These are phyloP conservation scores for Aleiodes sp. DNA, from an alignment of 1,140 invertebrate species.

Conservation along the genomic window DNA sequence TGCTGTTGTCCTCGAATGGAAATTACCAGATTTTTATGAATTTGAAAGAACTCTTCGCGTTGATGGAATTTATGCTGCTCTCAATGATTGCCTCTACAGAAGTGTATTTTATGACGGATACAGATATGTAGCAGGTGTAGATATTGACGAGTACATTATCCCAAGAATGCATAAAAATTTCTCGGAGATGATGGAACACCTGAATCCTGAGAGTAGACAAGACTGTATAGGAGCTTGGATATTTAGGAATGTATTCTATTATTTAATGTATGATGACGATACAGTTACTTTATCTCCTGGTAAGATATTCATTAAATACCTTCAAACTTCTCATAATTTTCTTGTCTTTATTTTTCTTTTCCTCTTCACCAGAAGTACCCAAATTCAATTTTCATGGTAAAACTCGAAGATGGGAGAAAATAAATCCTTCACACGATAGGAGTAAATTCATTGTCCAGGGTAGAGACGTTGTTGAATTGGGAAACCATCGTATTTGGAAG, in stretches of 20 bases:
- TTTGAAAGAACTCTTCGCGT: conserved; percentile 66
- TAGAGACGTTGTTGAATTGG: conserved; percentile 68
- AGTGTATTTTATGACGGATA: conserved; percentile 55
- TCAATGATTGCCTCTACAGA: conserved; percentile 74
- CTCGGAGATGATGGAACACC: conserved; percentile 38
- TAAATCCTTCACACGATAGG: conserved; percentile 67
- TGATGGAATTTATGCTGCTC: conserved; percentile 70
- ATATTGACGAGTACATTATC: conserved; percentile 73
- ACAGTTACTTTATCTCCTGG: conserved; percentile 56
- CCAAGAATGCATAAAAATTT: conserved; percentile 64
- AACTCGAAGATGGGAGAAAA: conserved; percentile 64
- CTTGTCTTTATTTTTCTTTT: conserved; percentile 11
- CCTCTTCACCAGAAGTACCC: conserved; percentile 34
- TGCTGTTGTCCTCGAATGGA: conserved; percentile 70
- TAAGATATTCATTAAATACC: conserved; percentile 42
- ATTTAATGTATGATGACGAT: conserved; percentile 69
- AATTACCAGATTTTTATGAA: conserved; percentile 61
- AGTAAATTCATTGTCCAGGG: conserved; percentile 73
- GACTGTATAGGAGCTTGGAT: conserved; percentile 66
- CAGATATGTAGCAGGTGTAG: conserved; percentile 69
- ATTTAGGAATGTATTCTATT: conserved; percentile 74
- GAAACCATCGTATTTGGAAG: conserved; percentile 73
- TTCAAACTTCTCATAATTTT: conserved; percentile 28
- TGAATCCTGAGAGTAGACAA: conserved; percentile 31
- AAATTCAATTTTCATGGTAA: conserved; percentile 66